Conservation (phyloP, 2,113 vertebrate genomes). For the Microtus ochrogaster region DNA sequence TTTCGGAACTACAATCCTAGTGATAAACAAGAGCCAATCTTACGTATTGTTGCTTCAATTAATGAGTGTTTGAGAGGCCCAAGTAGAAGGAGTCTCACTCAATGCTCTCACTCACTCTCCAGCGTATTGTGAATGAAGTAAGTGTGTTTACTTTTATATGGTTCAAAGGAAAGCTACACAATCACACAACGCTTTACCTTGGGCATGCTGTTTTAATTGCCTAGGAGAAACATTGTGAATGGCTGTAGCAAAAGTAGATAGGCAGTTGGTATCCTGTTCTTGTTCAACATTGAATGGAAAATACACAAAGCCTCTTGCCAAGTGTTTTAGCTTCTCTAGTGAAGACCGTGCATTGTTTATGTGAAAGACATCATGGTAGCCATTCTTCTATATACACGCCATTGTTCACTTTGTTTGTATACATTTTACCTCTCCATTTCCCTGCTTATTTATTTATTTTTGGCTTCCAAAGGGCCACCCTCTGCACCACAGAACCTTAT, state of each 20-base stretch:
- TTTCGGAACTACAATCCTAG: constrained; percentile 87
- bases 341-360: constrained; percentile 82
- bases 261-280: constrained; percentile 81
- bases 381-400: constrained; percentile 52
- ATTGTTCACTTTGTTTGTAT: background rate
- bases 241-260: constrained; percentile 80
- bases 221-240: constrained; percentile 76
- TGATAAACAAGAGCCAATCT: constrained; percentile 83
- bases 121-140: constrained; percentile 84
- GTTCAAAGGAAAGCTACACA: constrained; percentile 70
- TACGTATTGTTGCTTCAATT: constrained; percentile 81
- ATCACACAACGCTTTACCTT: constrained; percentile 63
- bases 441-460: constrained; percentile 76
- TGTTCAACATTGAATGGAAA: constrained; percentile 83
- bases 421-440: constrained; percentile 44
- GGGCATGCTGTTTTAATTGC: constrained; percentile 81
- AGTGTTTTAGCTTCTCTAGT: constrained; percentile 75
- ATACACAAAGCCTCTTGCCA: constrained; percentile 83
- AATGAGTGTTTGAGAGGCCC: constrained; percentile 82
- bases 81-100: constrained; percentile 83
- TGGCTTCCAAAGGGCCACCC: constrained; percentile 92
- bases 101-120: constrained; percentile 84
- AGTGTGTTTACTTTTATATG: constrained; percentile 61
- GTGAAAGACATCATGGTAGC: constrained; percentile 76
- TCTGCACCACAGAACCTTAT: constrained; percentile 99